A percentile compares a stretch with the other conserved stretches of the same genome.
Conservation (phyloP, 2,797 vertebrate species). For the Epinephelus coioides region DNA sequence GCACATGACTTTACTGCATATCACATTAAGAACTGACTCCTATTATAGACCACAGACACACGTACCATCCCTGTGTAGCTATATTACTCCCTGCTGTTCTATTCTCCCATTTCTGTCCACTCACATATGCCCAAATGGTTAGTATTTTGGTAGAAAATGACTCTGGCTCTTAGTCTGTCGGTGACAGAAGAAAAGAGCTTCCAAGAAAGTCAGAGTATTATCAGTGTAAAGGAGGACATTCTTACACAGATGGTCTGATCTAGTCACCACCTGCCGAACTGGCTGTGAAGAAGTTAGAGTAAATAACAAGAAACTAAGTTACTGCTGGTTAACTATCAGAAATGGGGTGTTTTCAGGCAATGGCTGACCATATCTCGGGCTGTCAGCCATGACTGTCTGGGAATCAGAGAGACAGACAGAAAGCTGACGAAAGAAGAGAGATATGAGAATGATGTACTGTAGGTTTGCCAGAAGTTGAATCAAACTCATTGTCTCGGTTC, state of each 20-base stretch:
- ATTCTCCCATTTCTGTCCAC: not conserved
- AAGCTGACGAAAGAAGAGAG: slow-evolving; percentile 11
- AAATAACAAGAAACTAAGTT: slow-evolving; percentile 31
- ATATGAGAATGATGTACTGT: slow-evolving; percentile 23
- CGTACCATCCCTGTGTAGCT: not conserved
- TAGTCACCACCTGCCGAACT: slow-evolving; percentile 38
- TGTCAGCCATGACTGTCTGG: slow-evolving; percentile 48
- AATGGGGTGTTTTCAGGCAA: slow-evolving; percentile 30
- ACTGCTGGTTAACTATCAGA: slow-evolving; percentile 8
- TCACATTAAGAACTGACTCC: not conserved
- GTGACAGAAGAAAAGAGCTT: slow-evolving; percentile 13
- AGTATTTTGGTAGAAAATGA: slow-evolving; percentile 11
- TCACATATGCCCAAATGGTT: not conserved
- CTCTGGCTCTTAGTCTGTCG: slow-evolving; percentile 1
- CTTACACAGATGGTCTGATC: slow-evolving; percentile 56
- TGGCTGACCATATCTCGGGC: slow-evolving; percentile 28
- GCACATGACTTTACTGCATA: not conserved
- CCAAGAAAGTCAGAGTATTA: slow-evolving; percentile 26
- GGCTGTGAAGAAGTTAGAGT: slow-evolving; percentile 28
- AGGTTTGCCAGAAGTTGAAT: slow-evolving; percentile 55
- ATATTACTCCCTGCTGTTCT: not conserved
- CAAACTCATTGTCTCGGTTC: slow-evolving; percentile 57
- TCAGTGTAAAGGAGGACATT: slow-evolving; percentile 20
- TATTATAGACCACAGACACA: not conserved
- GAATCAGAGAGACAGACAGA: slow-evolving; percentile 53